Conservation (phyloP, 1,140 invertebrate species). For the Zaprionus capensis region DNA sequence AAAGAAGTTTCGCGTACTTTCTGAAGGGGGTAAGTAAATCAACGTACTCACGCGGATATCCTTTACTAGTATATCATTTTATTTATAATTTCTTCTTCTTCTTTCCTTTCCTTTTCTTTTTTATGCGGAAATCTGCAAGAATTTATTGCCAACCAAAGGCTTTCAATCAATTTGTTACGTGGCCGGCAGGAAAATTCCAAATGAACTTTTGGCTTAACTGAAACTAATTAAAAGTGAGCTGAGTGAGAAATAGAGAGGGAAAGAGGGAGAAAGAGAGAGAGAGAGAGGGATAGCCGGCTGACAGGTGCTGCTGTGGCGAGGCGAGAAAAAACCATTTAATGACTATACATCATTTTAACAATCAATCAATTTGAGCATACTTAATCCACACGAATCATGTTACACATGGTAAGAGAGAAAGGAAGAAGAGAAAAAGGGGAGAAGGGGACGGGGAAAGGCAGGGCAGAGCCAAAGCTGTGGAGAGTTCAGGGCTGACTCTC, state of each 20-base stretch:
- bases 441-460: not conserved
- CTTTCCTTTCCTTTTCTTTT: constrained; percentile 4
- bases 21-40: constrained; percentile 49
- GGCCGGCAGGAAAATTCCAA: constrained; percentile 38
- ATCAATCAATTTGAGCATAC: constrained; percentile 80
- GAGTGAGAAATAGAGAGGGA: not conserved
- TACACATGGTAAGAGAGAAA: constrained; percentile 32
- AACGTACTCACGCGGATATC: constrained; percentile 65
- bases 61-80: constrained; percentile 68
- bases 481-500: constrained; percentile 41
- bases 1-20: constrained; percentile 67
- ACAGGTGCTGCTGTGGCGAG: constrained; percentile 23
- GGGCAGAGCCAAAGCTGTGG: not conserved
- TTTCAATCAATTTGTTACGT: constrained; percentile 62
- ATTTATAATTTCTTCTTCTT: constrained; percentile 44
- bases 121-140: not conserved
- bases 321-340: constrained; percentile 65
- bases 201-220: constrained; percentile 68
- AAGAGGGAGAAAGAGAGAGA: not conserved
- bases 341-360: constrained; percentile 80
- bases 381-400: constrained; percentile 79
- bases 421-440: not conserved
- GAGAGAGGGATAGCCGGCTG: not conserved
- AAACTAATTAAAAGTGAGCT: constrained; percentile 70
- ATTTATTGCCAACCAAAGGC: constrained; percentile 10